Percentiles rank a stretch among this genome's conserved stretches.
Conservation (phyloP, 2,113 vertebrate genomes). For the Brachyhypopomus gauderio region DNA sequence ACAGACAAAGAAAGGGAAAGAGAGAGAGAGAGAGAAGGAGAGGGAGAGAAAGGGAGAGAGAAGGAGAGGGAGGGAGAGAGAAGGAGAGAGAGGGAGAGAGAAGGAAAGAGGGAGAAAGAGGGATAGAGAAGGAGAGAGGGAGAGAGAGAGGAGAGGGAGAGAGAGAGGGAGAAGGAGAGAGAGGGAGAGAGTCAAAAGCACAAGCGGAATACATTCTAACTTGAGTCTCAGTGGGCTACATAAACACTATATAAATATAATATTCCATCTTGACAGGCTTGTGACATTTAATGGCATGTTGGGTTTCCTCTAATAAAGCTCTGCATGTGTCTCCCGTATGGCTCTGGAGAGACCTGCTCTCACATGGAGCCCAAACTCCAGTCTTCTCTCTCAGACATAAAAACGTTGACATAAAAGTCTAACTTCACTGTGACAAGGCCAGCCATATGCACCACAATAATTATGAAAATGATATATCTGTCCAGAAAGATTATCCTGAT, state of each 20-base stretch:
- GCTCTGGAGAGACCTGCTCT: constrained; percentile 12
- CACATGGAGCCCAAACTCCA: constrained; percentile 23
- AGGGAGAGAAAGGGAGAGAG: neutral
- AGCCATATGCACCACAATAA: constrained; percentile 45
- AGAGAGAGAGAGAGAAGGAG: neutral
- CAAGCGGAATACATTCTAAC: constrained; percentile 9
- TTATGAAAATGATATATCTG: constrained; percentile 55
- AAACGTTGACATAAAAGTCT: constrained; percentile 23
- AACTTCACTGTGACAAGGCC: constrained; percentile 1
- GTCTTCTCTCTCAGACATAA: constrained; percentile 33
- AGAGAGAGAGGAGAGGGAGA: no score
- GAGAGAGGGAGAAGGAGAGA: neutral
- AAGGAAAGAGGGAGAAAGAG: neutral
- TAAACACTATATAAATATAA: constrained; percentile 31
- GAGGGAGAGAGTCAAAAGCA: constrained; percentile 4
- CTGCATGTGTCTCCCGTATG: neutral
- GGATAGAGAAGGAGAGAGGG: neutral
- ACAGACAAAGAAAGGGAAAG: neutral
- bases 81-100: neutral
- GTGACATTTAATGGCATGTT: constrained; percentile 32
- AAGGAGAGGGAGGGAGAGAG: neutral
- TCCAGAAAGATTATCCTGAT: constrained; percentile 51
- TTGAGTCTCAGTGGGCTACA: constrained; percentile 10
- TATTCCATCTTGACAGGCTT: constrained; percentile 20
- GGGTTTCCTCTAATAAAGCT: constrained; percentile 29